These are phyloP conservation scores for Esox lucius DNA, from an alignment of 2,797 vertebrate genomes.

Conservation along the genomic window DNA sequence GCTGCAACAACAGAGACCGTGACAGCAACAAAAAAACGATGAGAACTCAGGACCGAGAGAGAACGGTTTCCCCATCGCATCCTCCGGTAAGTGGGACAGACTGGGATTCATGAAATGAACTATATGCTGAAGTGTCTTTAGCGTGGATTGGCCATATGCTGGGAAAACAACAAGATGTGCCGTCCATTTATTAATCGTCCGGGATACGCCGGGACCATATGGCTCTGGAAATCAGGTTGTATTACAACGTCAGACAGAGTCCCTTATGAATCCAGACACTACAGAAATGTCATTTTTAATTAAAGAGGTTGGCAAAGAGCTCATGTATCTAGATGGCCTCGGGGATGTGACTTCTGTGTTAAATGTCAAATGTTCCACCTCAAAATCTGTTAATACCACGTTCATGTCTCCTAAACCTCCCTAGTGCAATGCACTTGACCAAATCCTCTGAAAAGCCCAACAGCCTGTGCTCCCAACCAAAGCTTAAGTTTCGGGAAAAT, in stretches of 20 bases:
- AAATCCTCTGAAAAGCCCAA: background rate
- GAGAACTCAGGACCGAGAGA: background rate
- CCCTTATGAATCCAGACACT: conserved; percentile 59
- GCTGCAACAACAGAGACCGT: conserved; percentile 54
- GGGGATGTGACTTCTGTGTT: background rate
- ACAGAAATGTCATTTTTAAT: conserved; percentile 52
- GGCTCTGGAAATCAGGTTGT: conserved; percentile 62
- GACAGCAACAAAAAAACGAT: background rate
- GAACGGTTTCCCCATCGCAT: background rate
- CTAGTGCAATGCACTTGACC: background rate
- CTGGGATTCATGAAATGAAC: conserved; percentile 18
- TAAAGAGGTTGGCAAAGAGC: background rate
- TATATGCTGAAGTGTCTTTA: conserved; percentile 34
- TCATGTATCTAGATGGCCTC: background rate
- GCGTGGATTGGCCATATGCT: conserved; percentile 66
- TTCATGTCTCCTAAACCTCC: background rate
- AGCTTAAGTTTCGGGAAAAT: background rate
- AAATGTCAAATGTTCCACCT: background rate
- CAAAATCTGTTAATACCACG: background rate
- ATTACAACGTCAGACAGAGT: conserved; percentile 46
- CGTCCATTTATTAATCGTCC: conserved; percentile 65
- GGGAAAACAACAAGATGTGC: conserved; percentile 29
- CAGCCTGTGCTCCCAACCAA: background rate
- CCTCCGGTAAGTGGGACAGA: conserved; percentile 9
- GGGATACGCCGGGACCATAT: conserved; percentile 63